Evolutionary conservation across 2,888 invertebrate genomes (phyloP).

Genomic region (Megalurothrips usitatus): DNA sequence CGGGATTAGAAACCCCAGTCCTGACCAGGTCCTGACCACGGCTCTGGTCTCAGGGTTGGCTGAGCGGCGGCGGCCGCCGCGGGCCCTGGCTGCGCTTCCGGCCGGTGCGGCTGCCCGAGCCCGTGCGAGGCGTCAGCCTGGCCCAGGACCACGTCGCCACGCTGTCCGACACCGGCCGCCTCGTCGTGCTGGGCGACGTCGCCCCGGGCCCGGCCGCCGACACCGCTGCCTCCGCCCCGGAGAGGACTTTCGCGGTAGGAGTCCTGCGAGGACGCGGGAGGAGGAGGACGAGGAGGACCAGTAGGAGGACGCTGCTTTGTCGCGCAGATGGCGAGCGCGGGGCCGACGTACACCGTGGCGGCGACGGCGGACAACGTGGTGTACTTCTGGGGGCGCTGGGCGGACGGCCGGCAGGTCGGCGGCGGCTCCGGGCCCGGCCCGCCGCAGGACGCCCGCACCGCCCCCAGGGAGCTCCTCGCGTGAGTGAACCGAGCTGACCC

Average conservation of each 20-base stretch:
- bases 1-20: no score
- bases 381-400: constrained; percentile 62
- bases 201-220: not conserved
- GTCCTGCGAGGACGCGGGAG: no score
- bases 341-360: constrained; percentile 61
- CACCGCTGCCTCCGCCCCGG: not conserved
- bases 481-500: constrained; percentile 43
- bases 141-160: not conserved
- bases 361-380: constrained; percentile 61
- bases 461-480: constrained; percentile 53
- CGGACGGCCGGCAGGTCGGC: constrained; percentile 19
- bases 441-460: not conserved
- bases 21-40: no score
- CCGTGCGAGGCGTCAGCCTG: not conserved
- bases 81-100: constrained; percentile 14
- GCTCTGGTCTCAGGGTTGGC: not conserved
- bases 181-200: not conserved
- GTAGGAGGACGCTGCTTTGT: no score
- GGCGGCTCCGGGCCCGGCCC: not conserved
- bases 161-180: not conserved
- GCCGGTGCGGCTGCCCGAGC: not conserved
- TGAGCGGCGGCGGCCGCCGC: not conserved
- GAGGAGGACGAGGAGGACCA: no score
- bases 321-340: constrained; percentile 57
- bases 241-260: not conserved